phyloP scores from a whole-genome alignment of 37 sponge, comb jelly and placozoan species.

The Aplysina aerophoba region DNA sequence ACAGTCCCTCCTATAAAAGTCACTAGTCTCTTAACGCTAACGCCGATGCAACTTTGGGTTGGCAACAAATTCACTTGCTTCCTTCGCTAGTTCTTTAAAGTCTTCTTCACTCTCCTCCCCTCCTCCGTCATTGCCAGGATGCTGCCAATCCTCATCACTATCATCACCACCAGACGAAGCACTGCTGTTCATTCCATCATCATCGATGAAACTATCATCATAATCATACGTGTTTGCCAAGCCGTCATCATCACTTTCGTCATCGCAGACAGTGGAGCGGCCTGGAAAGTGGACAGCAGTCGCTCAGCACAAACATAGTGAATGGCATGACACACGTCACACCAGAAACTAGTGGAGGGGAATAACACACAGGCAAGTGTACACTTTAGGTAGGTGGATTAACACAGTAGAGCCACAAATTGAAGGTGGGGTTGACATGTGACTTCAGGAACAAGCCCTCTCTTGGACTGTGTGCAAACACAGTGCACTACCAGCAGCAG shows the following conservation, averaged over 20 bases:
- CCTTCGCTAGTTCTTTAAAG: slow-evolving; percentile 61
- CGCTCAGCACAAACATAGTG: too few species aligned
- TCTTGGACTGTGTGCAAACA: too few species aligned
- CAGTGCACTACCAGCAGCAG: too few species aligned
- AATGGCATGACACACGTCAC: too few species aligned
- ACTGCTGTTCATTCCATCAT: slow-evolving; percentile 30
- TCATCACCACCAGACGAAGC: slow-evolving; percentile 58
- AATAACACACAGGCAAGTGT: too few species aligned
- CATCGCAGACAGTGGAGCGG: slow-evolving; percentile 51
- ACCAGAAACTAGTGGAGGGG: too few species aligned
- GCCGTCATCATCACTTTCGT: slow-evolving; percentile 88
- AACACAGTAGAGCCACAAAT: too few species aligned
- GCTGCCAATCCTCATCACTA: slow-evolving; percentile 73
- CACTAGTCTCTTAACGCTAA: too few species aligned
- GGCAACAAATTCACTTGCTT: slow-evolving; percentile 58
- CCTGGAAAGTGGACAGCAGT: not conserved
- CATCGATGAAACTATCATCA: slow-evolving; percentile 86
- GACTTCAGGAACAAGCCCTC: too few species aligned
- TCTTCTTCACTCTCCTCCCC: slow-evolving; percentile 54
- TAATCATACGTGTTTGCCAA: slow-evolving; percentile 84
- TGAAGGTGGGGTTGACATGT: too few species aligned
- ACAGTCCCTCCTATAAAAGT: too few species aligned
- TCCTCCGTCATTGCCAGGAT: not conserved
- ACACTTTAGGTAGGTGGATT: too few species aligned
- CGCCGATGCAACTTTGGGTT: slow-evolving; percentile 73